These are phyloP conservation scores for Perdita meconis DNA, from an alignment of 2,888 invertebrate genomes.

Conservation along the genomic window DNA sequence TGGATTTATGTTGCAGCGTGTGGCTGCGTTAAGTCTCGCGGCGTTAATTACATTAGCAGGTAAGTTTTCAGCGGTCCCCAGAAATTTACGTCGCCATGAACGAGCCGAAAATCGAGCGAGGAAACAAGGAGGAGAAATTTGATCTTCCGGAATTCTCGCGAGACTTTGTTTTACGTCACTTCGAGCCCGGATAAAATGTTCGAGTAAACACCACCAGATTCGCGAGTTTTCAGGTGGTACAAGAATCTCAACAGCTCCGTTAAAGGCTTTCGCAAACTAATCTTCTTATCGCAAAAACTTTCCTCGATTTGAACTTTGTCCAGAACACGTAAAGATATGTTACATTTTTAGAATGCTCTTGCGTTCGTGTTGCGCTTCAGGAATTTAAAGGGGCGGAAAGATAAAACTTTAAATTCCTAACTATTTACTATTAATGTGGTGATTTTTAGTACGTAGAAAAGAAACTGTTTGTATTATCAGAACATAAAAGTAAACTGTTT, in stretches of 20 bases:
- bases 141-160: neutral
- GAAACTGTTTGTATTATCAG: no score
- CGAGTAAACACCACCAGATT: conserved; percentile 8
- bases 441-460: no score
- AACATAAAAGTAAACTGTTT: no score
- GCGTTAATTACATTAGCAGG: conserved; percentile 29
- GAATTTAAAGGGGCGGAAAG: conserved; percentile 24
- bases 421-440: no score
- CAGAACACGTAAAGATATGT: conserved; percentile 37
- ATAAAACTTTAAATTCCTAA: conserved; percentile 28
- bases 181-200: conserved; percentile 29
- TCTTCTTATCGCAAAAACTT: conserved; percentile 34
- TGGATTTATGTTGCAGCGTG: conserved; percentile 61
- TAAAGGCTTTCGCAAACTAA: conserved; percentile 27
- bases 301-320: conserved; percentile 13
- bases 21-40: conserved; percentile 53
- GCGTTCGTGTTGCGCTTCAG: conserved; percentile 22
- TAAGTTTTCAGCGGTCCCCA: no score
- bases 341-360: conserved; percentile 28
- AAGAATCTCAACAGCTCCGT: conserved; percentile 20
- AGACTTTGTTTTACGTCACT: neutral
- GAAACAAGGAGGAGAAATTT: neutral
- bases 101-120: neutral
- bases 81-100: neutral
- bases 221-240: neutral